Evolutionary conservation across 2,113 vertebrate genomes (phyloP), one percentile per base, ranked within the genome.

Genomic region (Macaca fascicularis): DNA sequence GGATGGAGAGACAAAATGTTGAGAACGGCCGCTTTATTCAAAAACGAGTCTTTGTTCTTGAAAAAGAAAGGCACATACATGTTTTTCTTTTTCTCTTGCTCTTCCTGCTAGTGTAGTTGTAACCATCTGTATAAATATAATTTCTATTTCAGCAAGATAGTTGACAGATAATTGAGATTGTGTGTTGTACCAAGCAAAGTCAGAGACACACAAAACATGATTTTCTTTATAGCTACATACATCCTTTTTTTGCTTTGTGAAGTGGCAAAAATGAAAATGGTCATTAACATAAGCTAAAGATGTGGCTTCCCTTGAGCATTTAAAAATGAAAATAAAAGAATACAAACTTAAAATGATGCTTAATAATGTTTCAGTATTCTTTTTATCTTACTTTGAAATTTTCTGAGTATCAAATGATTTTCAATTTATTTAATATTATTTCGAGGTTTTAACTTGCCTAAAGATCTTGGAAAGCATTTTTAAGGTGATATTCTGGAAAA

Each of bases 401-500:
- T 59, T 90, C 14, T 83, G n/a, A n/a, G 38, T 27, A 35, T 78
- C 6, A 35, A 32, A 35, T 55, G 19, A 55, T 88, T 61, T 72
- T 87, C 32, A 20, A 88, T 19, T 85, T 22, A 84, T 45, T 70
- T 64, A 67, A 40, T 75, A 40, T 52, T 61, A 72, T 11, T 57
- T 22, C 64, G 86, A 17, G 27, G 10, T 52, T 57, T 30, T 48
- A 78, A 69, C 40, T 78, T 59, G 59, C 25, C 12, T 57, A 70
- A 90, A 57, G 19, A 76, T 43, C 11, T 27, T 87, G 52, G n/a
- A 95, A 90, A 45, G 70, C 43, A 70, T 87, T 19, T 52, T 76
- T 69, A 45, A 82, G n/a, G 50, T 90, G 30, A 72, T 82, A 52
- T 32, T 64, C 25, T 83, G 32, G 4, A 70, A 57, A 69, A 9